phyloP scores from a whole-genome alignment of 2,888 invertebrate species.

The Cheilosia vulpina region DNA sequence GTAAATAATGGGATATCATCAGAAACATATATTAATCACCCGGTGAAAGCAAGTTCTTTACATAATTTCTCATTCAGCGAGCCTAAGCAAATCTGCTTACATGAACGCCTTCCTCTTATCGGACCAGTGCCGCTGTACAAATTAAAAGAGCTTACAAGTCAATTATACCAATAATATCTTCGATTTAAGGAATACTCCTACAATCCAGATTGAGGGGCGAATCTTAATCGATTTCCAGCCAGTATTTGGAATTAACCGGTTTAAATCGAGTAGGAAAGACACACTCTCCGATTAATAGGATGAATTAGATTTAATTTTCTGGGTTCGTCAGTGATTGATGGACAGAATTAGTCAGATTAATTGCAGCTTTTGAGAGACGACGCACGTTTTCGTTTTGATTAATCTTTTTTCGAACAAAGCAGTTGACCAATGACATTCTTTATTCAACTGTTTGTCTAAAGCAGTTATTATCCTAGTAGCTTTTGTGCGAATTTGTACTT shows the following conservation, averaged over 20 bases:
- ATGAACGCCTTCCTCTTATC: too few relatives aligned
- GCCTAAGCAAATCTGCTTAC: too few relatives aligned
- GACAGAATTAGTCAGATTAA: background rate
- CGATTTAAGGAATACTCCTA: background rate
- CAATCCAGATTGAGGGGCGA: background rate
- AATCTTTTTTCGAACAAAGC: background rate
- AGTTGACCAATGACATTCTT: background rate
- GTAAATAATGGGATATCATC: too few relatives aligned
- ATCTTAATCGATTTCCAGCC: background rate
- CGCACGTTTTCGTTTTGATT: background rate
- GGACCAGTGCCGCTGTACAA: background rate
- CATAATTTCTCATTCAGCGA: too few relatives aligned
- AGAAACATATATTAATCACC: too few relatives aligned
- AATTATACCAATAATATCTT: background rate
- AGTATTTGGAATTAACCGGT: constrained; percentile 14
- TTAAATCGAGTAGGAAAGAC: background rate
- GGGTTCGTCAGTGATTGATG: background rate
- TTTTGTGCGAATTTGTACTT: too few relatives aligned
- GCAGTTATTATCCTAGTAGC: background rate
- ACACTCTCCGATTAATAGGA: background rate
- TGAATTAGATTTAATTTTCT: background rate
- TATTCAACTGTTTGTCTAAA: background rate
- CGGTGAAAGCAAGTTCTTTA: too few relatives aligned
- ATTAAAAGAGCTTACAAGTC: background rate
- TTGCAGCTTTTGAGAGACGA: background rate